Evolutionary conservation across 2,888 invertebrate species (phyloP).

Genomic region (Orthosia cruda): DNA sequence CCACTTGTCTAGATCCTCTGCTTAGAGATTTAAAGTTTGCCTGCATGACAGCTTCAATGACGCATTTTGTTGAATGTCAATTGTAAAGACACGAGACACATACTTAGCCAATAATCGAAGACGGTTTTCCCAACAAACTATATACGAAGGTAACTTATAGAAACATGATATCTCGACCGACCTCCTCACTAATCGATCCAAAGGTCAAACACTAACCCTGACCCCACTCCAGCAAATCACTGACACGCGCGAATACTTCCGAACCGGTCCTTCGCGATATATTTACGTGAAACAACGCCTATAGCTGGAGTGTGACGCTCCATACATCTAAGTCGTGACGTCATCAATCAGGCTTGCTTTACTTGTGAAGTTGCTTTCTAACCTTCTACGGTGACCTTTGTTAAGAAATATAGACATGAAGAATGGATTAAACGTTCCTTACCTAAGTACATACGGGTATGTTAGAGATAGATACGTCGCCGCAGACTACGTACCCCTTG

Average conservation of each 20-base stretch:
- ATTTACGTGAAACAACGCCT: neutral
- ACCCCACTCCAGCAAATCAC: neutral
- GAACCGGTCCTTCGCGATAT: neutral
- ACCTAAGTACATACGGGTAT: neutral
- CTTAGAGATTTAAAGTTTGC: too few relatives aligned
- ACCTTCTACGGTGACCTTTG: constrained; percentile 8
- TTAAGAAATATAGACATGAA: neutral
- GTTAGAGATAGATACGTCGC: neutral
- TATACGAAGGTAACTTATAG: neutral
- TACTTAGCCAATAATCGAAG: neutral
- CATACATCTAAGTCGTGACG: constrained; percentile 19
- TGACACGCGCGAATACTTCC: neutral
- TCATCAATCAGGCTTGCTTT: constrained; percentile 38
- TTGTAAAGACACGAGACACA: too few relatives aligned
- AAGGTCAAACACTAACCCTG: neutral
- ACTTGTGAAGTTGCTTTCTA: constrained; percentile 2
- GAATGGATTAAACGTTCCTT: neutral
- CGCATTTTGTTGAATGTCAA: too few relatives aligned
- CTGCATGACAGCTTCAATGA: too few relatives aligned
- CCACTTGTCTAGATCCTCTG: too few relatives aligned
- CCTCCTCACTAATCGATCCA: neutral
- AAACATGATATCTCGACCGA: neutral
- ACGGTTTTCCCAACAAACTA: neutral
- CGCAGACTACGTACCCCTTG: too few relatives aligned
- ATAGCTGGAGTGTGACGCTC: constrained; percentile 2